Evolutionary conservation across 2,113 vertebrate genomes (phyloP), one percentile per base, ranked within the genome.

Genomic region (Pipa parva): DNA sequence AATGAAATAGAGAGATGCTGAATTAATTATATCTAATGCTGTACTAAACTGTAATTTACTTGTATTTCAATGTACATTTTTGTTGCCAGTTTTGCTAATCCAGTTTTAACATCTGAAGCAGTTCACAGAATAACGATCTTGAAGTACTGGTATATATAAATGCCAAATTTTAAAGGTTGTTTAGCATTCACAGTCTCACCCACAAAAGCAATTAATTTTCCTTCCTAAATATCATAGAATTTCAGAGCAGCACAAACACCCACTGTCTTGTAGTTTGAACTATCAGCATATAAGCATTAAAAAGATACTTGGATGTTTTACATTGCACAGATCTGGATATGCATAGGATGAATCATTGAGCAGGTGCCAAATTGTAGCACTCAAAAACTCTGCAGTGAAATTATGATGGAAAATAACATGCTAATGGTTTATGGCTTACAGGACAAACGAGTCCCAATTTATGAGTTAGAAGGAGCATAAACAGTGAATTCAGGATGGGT

Each of bases 141-240:
- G 18, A 39, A 59, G 24, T 59, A 24, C 59, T 51, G 45, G 36
- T 59, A 59, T 28, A 39, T 39, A 17, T 15, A n/a, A 42, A 18
- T 42, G 28, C 27, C 27, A 33, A 13, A 17, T 58, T 31, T 36
- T 21, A 58, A 58, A 33, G 58, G 48, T 49, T 70, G 57, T 59
- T 70, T 70, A 70, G 61, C 66, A 61, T 69, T 58, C 57, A 54
- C 48, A 52, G 39, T 59, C 51, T 70, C 66, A 36, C 66, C 66
- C 66, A 59, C 65, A 8, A 54, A 25, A 70, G 66, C 58, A 70
- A 61, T 70, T 61, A 70, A 61, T 33, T 54, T 70, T 70, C 57
- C 37, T 61, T 70, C 66, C 49, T 61, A 70, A 61, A 70, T 70
- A 69, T 51, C 66, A 61, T 22, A 60, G 60, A 61, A 54, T 69